Base-by-base conservation (phyloP, 2,113 vertebrate genomes). In the Apeltes quadracus region DNA sequence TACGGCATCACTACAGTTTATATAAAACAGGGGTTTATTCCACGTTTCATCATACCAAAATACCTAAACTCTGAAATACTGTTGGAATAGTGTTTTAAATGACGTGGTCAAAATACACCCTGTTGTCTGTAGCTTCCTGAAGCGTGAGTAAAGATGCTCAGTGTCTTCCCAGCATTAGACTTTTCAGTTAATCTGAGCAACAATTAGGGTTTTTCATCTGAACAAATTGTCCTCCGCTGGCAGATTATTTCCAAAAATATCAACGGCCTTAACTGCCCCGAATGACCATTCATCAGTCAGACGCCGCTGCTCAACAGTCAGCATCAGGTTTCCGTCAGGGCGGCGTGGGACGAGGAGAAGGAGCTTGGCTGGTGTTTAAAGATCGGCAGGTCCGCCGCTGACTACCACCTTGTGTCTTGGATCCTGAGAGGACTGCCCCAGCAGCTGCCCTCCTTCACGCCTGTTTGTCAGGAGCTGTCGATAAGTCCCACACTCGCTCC, bases 391-490 rank as follows among this genome's bases (percentile, higher is more conserved):
- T 87, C 81, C 72, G 61, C 44, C 34, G 77, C 76, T 80, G 74
- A 84, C 88, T 87, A 79, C 85, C 90, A 91, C 90, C 87, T 81
- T 88, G 87, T 87, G 87, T 90, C 89, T 85, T 71, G 78, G 87
- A 85, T 93, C 92, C 91, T 88, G 83, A 81, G 90, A 93, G 90
- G 78, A 84, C 88, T 50, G 87, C 84, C 90, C 87, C 75, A 29
- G 86, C 90, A 91, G 92, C 91, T 93, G 91, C 88, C 90, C 92
- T 90, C 68, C 87, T 87, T 93, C 91, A 93, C 76, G 88, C 85
- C 86, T 91, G 91, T 90, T 91, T 91, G 92, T 92, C 90, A 91
- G 84, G 78, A 88, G 84, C 88, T 90, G 91, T 92, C 89, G 84
- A 90, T 93, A 92, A 87, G 88, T 90, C 84, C 88, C 59, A 57